Conservation (phyloP, 2,113 vertebrate species). For the Balaenoptera acutorostrata region DNA sequence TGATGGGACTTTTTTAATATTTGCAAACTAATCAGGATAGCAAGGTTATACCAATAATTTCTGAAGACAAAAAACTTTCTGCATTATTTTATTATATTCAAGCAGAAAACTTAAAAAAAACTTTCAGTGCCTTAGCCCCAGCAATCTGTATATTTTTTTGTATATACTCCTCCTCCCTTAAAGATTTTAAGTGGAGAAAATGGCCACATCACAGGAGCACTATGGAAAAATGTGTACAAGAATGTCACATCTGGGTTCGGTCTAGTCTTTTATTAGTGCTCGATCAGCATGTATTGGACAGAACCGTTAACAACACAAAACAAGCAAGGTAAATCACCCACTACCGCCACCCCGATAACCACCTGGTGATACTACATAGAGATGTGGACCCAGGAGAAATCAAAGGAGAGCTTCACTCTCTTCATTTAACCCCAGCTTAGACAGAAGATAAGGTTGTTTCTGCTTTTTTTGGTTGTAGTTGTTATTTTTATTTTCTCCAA, state of each 20-base stretch:
- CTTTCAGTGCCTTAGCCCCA: slow-evolving; percentile 51
- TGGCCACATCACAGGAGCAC: slow-evolving; percentile 51
- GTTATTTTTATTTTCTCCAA: slow-evolving; percentile 62
- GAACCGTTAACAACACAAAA: slow-evolving; percentile 67
- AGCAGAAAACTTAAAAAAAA: slow-evolving; percentile 69
- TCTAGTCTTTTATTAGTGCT: slow-evolving; percentile 56
- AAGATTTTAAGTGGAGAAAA: slow-evolving; percentile 49
- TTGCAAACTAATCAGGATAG: slow-evolving; percentile 88
- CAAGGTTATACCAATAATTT: slow-evolving; percentile 90
- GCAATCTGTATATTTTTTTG: background rate
- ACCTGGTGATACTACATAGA: slow-evolving; percentile 49
- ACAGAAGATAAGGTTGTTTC: slow-evolving; percentile 17
- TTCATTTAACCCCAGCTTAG: slow-evolving; percentile 72
- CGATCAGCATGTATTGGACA: slow-evolving; percentile 57
- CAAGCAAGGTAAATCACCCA: slow-evolving; percentile 70
- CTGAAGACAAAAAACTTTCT: slow-evolving; percentile 84
- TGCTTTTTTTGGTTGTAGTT: background rate
- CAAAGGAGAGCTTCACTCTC: slow-evolving; percentile 69
- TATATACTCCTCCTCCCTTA: background rate
- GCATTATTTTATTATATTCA: slow-evolving; percentile 78
- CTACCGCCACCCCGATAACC: background rate
- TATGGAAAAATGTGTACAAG: slow-evolving; percentile 60
- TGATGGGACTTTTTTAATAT: slow-evolving; percentile 89
- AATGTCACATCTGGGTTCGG: slow-evolving; percentile 74
- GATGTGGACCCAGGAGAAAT: slow-evolving; percentile 64